Evolutionary conservation across 2,113 vertebrate species (phyloP), one percentile per base, ranked within the genome.

Genomic region (Gopherus evgoodei): DNA sequence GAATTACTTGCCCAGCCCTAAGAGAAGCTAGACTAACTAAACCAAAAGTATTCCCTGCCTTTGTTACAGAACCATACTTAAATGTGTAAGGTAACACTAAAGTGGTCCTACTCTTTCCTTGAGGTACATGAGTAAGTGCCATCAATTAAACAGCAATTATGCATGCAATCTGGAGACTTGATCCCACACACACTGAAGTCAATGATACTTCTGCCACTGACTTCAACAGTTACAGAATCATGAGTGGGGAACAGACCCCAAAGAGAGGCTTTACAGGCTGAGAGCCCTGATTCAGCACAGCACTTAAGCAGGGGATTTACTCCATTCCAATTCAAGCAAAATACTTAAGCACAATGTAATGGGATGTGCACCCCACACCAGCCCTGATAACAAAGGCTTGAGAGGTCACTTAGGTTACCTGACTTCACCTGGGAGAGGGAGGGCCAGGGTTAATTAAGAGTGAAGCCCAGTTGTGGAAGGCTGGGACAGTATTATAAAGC

Each of bases 141-240:
- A 76, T 42, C 72, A 76, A 44, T 27, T 76, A 76, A 76, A 76
- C 69, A 76, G 10, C 72, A 44, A 44, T 13, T 25, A 47, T 44
- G 69, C 69, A 72, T 72, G 21, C n/a, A 72, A 5, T 38, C 69
- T 72, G 42, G 24, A 44, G 42, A 24, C 12, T 13, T 44, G 42
- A 27, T 27, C 5, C 11, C 11, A 47, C 75, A 76, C 72, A 76
- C 12, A 76, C 3, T 76, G 75, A 47, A 47, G 24, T 44, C 75
- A 76, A 12, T 76, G 75, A 27, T 22, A 44, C 11, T 0, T 0
- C 0, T 35, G 57, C 12, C 0, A 8, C 87, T 25, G 38, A 80
- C 13, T 24, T 62, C 84, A 85, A 65, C 0, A 9, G 75, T 83
- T 59, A 56, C 1, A 1, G 0, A 2, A 50, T 13, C n/a, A 2